Base-by-base conservation (phyloP, 2,888 invertebrate genomes). In the Perizoma affinitatum region DNA sequence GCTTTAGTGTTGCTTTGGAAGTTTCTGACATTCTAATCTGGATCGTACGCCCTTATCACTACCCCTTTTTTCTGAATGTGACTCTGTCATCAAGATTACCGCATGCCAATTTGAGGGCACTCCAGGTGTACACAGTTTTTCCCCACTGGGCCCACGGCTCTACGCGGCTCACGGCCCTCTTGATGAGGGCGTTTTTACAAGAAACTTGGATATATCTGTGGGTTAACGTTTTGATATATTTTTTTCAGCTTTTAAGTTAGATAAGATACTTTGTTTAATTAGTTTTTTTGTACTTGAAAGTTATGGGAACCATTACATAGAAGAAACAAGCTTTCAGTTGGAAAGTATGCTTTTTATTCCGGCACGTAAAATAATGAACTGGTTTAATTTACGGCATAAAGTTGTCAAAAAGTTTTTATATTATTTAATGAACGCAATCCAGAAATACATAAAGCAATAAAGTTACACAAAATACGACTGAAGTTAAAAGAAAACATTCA, bases 191-290 rank as follows among this genome's bases (percentile, higher is more conserved):
- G 6, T 44, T 48, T 33, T 35, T 33, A 36, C 43, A 55, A 36
- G 49, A 22, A 10, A 6, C 44, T 6, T 7, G 44, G 8, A 40
- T 40, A 22, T 44, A 41, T 45, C 50, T 42, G 52, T 10, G 36
- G 38, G 11, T 44, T 38, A 8, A 10, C 36, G 50, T 45, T 45
- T 53, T n/a, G 5, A 45, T 7, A 34, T 8, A n/a, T 22, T 49
- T 49, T 45, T 34, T 44, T 34, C 5, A 43, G 49, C 49, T 49
- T 11, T 34, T 43, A 55, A 55, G 43, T 54, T 50, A 46, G 11
- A 54, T 51, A 46, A 43, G 22, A 35, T 22, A 34, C 46, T 46
- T 57, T 52, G 44, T 54, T 54, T 58, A 55, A 63, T 55, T 51
- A 40, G 47, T 36, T 43, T 38, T 6, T 6, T 22, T 38, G 5